Evolutionary conservation across 2,888 invertebrate species (phyloP).

Genomic region (Thereva unica): DNA sequence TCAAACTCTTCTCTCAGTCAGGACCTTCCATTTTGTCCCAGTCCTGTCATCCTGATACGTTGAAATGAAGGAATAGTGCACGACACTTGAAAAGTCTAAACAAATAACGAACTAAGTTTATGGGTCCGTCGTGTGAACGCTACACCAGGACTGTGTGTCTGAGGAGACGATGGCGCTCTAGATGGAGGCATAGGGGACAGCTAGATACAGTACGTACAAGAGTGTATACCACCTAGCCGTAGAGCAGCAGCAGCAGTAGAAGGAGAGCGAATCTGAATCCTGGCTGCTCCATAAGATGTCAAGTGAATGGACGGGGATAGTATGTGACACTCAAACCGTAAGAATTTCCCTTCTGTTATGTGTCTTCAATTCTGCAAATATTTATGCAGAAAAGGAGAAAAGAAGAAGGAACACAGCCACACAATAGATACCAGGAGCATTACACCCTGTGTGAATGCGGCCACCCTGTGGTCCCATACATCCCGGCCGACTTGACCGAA

Average conservation of each 20-base stretch:
- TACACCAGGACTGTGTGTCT: too few relatives aligned
- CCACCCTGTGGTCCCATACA: background rate
- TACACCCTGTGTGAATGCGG: background rate
- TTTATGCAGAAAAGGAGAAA: conserved; percentile 33
- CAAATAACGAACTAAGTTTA: conserved; percentile 16
- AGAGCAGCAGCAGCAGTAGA: background rate
- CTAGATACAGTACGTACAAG: too few relatives aligned
- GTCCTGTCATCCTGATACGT: conserved; percentile 19
- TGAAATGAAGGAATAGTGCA: conserved; percentile 34
- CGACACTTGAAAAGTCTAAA: conserved; percentile 32
- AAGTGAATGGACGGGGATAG: conserved; percentile 29
- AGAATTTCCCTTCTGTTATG: conserved; percentile 26
- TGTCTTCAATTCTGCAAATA: conserved; percentile 33
- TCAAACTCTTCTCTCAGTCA: conserved; percentile 45
- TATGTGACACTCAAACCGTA: conserved; percentile 32
- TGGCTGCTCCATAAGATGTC: conserved; percentile 26
- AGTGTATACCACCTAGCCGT: too few relatives aligned
- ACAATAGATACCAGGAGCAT: background rate
- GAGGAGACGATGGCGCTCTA: too few relatives aligned
- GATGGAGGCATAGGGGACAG: too few relatives aligned
- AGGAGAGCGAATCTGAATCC: conserved; percentile 1
- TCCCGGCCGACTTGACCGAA: conserved; percentile 30
- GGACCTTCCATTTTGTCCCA: conserved; percentile 25
- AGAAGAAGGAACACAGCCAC: conserved; percentile 26
- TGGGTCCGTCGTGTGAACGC: too few relatives aligned